These are phyloP conservation scores for Hydroisotoma schaefferi DNA, from an alignment of 2,888 invertebrate species.

Conservation along the genomic window DNA sequence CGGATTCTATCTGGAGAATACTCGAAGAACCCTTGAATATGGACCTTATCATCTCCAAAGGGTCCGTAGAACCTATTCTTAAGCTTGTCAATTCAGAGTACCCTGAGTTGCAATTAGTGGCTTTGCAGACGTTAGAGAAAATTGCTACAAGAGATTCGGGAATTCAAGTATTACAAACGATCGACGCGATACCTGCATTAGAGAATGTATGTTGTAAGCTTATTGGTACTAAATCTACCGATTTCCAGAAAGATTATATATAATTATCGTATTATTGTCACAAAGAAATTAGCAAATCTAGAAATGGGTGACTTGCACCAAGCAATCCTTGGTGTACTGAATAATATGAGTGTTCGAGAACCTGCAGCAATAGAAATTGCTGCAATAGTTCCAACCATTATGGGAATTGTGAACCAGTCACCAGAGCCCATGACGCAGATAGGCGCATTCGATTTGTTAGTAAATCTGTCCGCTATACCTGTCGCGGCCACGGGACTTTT, in stretches of 20 bases:
- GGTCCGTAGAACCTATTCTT: conserved; percentile 21
- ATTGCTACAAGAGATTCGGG: conserved; percentile 24
- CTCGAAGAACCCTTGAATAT: conserved; percentile 42
- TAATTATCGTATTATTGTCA: not conserved
- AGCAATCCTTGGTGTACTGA: conserved; percentile 28
- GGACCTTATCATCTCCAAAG: conserved; percentile 20
- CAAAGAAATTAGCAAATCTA: conserved; percentile 31
- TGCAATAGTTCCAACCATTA: conserved; percentile 17
- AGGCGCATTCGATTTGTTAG: conserved; percentile 21
- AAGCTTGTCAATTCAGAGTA: conserved; percentile 30
- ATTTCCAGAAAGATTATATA: not conserved
- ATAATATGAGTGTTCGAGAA: conserved; percentile 19
- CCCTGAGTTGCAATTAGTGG: conserved; percentile 39
- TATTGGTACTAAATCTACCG: too few relatives aligned
- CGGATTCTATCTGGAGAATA: conserved; percentile 39
- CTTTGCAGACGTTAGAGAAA: conserved; percentile 35
- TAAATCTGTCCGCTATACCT: conserved; percentile 17
- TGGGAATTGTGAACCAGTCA: conserved; percentile 18
- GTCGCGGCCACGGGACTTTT: conserved; percentile 22
- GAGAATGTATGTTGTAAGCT: conserved; percentile 18
- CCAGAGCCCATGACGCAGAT: conserved; percentile 18
- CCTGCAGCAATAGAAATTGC: conserved; percentile 14
- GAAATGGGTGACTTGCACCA: conserved; percentile 42
- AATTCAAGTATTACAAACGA: conserved; percentile 23
- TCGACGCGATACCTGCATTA: conserved; percentile 24